Percentiles rank a stretch among this genome's conserved stretches.
Conservation (phyloP, 1,140 invertebrate species). For the Nylanderia fulva region DNA sequence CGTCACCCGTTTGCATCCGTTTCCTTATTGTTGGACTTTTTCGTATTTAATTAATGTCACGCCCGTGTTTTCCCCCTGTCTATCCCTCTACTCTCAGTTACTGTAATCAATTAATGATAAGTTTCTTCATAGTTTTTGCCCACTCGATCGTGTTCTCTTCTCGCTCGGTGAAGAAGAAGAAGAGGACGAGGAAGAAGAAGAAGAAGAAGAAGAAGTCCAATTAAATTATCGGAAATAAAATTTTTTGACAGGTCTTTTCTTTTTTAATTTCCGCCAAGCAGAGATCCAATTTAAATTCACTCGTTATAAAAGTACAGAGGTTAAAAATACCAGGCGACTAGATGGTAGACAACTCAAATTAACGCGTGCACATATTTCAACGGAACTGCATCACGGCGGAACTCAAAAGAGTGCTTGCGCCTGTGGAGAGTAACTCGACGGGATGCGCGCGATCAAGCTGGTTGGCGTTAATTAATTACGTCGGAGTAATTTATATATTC, state of each 20-base stretch:
- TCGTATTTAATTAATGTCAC: conserved; percentile 38
- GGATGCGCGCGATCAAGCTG: conserved; percentile 9
- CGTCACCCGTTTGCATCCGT: conserved; percentile 7
- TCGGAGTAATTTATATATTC: conserved; percentile 29
- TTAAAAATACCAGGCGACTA: background rate
- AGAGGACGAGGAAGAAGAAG: background rate
- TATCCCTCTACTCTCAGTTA: background rate
- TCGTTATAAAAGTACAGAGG: background rate
- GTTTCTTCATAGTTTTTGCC: background rate
- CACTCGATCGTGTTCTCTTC: background rate
- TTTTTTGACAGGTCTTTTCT: background rate
- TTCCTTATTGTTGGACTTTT: background rate
- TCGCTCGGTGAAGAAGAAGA: background rate
- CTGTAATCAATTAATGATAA: conserved; percentile 7
- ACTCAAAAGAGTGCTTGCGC: background rate
- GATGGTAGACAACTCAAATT: background rate
- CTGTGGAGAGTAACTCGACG: background rate
- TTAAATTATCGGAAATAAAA: background rate
- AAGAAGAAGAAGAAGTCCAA: background rate
- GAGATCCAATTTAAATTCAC: background rate
- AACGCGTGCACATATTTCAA: background rate
- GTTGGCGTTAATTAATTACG: conserved; percentile 48
- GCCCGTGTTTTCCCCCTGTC: background rate
- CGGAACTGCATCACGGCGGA: background rate
- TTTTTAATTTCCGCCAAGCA: background rate